A percentile compares a stretch with the other conserved stretches of the same genome.
These are phyloP conservation scores for Sebastes hubbsi DNA, from an alignment of 2,797 vertebrate genomes.

Conservation along the genomic window DNA sequence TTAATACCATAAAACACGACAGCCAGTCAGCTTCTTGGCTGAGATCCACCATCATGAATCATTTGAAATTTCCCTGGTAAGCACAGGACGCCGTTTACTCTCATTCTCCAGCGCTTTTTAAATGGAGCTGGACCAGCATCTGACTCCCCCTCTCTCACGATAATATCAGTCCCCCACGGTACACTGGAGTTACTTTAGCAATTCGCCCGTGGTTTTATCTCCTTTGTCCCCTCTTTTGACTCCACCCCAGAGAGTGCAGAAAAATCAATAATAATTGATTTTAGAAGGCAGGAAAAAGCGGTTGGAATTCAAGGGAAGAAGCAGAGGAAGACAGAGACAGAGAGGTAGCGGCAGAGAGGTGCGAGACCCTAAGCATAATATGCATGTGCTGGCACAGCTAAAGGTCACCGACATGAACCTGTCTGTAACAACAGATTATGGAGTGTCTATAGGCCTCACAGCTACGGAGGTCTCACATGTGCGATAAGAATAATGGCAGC, in stretches of 20 bases:
- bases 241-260: conserved; percentile 73
- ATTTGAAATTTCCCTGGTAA: conserved; percentile 34
- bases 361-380: conserved; percentile 66
- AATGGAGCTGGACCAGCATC: conserved; percentile 31
- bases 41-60: conserved; percentile 10
- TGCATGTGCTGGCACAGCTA: conserved; percentile 71
- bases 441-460: conserved; percentile 35
- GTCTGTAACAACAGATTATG: conserved; percentile 72
- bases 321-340: conserved; percentile 65
- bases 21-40: not conserved
- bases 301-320: conserved; percentile 79
- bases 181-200: conserved; percentile 73
- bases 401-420: conserved; percentile 80
- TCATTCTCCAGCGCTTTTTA: conserved; percentile 32
- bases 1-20: conserved; percentile 7
- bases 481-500: conserved; percentile 9
- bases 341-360: conserved; percentile 51
- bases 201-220: conserved; percentile 81
- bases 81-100: conserved; percentile 40
- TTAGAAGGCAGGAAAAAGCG: conserved; percentile 68
- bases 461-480: conserved; percentile 15
- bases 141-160: conserved; percentile 44
- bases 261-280: conserved; percentile 85
- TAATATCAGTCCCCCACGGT: conserved; percentile 57
- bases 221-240: conserved; percentile 79